These are phyloP conservation scores for Microctenopoma steveboyesi DNA, from an alignment of 2,797 vertebrate genomes.

Conservation along the genomic window DNA sequence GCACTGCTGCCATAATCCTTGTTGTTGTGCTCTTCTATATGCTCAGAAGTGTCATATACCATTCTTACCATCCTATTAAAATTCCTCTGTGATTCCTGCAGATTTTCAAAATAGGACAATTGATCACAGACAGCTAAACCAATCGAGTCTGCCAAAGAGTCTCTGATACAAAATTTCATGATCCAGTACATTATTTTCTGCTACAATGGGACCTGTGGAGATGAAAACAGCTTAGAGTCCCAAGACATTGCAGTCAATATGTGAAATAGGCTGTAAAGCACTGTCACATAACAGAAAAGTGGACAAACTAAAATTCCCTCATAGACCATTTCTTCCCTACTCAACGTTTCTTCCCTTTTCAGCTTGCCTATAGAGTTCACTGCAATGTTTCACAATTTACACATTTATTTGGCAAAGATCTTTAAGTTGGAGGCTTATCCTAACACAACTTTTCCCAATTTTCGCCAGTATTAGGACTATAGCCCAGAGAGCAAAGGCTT, in stretches of 20 bases:
- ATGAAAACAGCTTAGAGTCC: constrained; percentile 5
- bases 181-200: not conserved
- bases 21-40: constrained; percentile 3
- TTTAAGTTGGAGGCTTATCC: too few species aligned
- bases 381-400: too few species aligned
- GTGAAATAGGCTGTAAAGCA: constrained; percentile 13
- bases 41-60: not conserved
- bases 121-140: constrained; percentile 15
- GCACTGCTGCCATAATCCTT: not conserved
- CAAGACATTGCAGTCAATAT: not conserved
- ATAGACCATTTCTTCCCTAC: not conserved
- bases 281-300: not conserved
- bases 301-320: not conserved
- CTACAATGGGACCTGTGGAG: not conserved
- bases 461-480: too few species aligned
- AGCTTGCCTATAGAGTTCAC: too few species aligned
- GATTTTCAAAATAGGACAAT: not conserved
- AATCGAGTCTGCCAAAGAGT: constrained; percentile 1
- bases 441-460: too few species aligned
- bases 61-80: not conserved
- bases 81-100: not conserved
- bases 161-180: not conserved
- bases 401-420: too few species aligned
- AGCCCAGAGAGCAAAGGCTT: too few species aligned
- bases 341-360: not conserved